Evolutionary conservation across 2,888 invertebrate genomes (phyloP), one percentile per base, ranked within the genome.

Genomic region (Oscheius sp.): DNA sequence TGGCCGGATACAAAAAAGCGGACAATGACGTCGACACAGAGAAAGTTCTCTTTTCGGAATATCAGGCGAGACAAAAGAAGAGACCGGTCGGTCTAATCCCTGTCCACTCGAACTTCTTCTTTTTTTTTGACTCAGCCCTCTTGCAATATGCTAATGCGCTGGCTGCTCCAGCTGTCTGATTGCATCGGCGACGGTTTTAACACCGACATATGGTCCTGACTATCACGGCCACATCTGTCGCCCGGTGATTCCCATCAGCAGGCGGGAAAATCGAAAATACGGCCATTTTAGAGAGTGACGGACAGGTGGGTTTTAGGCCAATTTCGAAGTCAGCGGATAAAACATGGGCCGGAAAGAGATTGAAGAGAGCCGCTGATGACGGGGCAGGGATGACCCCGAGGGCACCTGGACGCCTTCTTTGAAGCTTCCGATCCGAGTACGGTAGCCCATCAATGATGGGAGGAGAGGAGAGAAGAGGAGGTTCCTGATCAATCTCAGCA

Each of bases 151-250:
- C 35, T 35, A 35, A 35, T 35, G 35, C n/a, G n/a, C 35, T 29
- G 27, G 29, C 29, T n/a, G 29, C n/a, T n/a, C 58, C 58, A 58
- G 25, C 58, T 58, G 58, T 58, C 58, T 58, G 58, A 58, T 58
- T 58, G 49, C 18, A 18, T 35, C 45, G 41, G n/a, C 64, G 49
- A 21, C 29, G 66, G 66, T 66, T 66, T 66, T 49, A 49, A 46
- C 46, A 46, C 52, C 52, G 66, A 27, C 66, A 66, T 66, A 49
- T 66, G 66, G 66, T 25, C 66, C 52, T 46, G 27, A 63, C 18
- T 43, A 43, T 55, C 18, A 58, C 25, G 61, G 66, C n/a, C 46
- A 49, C 66, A 66, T 66, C 66, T 66, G 66, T 66, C 66, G 16
- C 29, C 49, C 18, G 25, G 29, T 66, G 66, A 66, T 66, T 35